A percentile compares a stretch with the other conserved stretches of the same genome.
phyloP scores from a whole-genome alignment of 2,113 vertebrate species.

The Crotalus viridis region DNA sequence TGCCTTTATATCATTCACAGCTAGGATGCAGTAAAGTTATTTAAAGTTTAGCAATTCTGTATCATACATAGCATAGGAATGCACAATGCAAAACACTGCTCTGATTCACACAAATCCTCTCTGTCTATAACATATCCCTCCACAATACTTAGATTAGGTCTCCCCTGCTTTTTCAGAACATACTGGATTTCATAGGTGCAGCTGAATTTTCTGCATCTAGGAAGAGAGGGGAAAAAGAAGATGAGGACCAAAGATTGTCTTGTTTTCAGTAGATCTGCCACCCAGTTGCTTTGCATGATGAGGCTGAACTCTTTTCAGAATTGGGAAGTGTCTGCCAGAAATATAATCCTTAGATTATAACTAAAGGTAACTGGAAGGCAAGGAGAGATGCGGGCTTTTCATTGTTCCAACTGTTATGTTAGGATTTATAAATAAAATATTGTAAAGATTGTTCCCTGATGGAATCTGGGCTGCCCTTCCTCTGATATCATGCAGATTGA shows the following conservation, averaged over 20 bases:
- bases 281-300: not conserved
- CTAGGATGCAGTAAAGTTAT: not conserved
- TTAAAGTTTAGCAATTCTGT: not conserved
- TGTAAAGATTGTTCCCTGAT: conserved; percentile 19
- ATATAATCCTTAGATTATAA: not conserved
- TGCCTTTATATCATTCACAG: too few relatives aligned
- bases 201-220: not conserved
- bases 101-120: not conserved
- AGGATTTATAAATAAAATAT: conserved; percentile 25
- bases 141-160: not conserved
- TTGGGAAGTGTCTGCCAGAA: not conserved
- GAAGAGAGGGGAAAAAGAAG: not conserved
- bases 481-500: not conserved
- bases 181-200: not conserved
- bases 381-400: conserved; percentile 45
- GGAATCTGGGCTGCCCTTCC: not conserved
- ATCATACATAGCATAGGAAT: not conserved
- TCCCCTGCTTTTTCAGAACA: not conserved
- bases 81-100: not conserved
- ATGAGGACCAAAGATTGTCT: not conserved
- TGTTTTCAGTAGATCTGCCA: not conserved
- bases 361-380: conserved; percentile 35
- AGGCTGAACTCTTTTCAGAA: not conserved
- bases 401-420: conserved; percentile 24
- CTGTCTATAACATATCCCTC: not conserved